phyloP scores from a whole-genome alignment of 2,888 invertebrate genomes.

The Sicus ferrugineus region DNA sequence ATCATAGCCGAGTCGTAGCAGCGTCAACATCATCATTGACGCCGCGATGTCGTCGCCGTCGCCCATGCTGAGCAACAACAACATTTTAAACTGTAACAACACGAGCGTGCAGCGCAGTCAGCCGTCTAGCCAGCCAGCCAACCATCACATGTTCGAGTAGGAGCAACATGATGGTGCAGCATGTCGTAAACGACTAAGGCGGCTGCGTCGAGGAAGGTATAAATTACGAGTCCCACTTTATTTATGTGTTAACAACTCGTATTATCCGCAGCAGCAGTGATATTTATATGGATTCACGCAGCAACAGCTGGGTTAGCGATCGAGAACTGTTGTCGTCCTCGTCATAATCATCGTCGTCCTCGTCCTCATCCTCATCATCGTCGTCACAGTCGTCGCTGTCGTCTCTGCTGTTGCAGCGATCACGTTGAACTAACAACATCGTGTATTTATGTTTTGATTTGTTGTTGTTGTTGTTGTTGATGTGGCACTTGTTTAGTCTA shows the following conservation, averaged over 20 bases:
- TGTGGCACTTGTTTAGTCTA: conserved; percentile 1
- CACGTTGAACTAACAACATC: not conserved
- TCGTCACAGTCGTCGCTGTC: conserved; percentile 26
- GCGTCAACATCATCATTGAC: conserved; percentile 33
- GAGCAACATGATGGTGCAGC: conserved; percentile 1
- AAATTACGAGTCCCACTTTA: conserved; percentile 41
- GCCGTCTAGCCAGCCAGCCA: not conserved
- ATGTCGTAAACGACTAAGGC: conserved; percentile 9
- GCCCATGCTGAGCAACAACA: conserved; percentile 3
- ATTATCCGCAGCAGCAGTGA: conserved; percentile 20
- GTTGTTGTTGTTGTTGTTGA: conserved; percentile 38
- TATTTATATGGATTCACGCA: not conserved
- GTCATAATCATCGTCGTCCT: conserved; percentile 12
- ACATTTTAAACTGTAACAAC: not conserved
- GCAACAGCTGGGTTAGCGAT: conserved; percentile 1
- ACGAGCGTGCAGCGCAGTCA: too few relatives aligned
- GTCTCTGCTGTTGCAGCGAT: conserved; percentile 23
- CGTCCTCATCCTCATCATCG: not conserved
- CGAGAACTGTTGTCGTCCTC: conserved; percentile 21
- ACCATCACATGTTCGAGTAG: not conserved
- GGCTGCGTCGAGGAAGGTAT: conserved; percentile 35
- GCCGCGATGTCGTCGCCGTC: conserved; percentile 38
- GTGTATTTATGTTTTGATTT: conserved; percentile 30
- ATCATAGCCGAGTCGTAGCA: conserved; percentile 36
- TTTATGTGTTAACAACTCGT: conserved; percentile 38